Conservation (phyloP, 64 coral and sea anemone species). For the Stylophora pistillata region DNA sequence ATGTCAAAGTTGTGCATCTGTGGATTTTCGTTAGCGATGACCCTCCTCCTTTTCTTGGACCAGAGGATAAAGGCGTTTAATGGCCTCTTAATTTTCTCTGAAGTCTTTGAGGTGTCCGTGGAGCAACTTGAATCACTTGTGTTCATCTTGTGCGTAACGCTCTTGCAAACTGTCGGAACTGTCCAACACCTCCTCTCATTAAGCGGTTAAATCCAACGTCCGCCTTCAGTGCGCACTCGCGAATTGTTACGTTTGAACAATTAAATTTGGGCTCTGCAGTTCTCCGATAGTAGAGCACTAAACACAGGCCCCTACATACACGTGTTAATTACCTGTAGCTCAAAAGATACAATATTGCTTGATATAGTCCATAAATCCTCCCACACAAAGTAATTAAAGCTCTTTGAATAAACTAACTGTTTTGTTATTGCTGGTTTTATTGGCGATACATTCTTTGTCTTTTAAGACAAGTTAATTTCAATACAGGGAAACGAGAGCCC, state of each 20-base stretch:
- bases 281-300: slow-evolving; percentile 54
- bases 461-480: slow-evolving; percentile 80
- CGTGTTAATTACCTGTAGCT: slow-evolving; percentile 86
- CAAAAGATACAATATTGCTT: slow-evolving; percentile 91
- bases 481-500: slow-evolving; percentile 78
- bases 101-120: slow-evolving; percentile 44
- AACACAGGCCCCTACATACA: slow-evolving; percentile 54
- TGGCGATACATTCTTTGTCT: slow-evolving; percentile 92
- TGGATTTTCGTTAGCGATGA: slow-evolving; percentile 92
- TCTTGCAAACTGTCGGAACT: background rate
- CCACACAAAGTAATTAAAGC: slow-evolving; percentile 99
- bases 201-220: background rate
- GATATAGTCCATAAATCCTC: slow-evolving; percentile 93
- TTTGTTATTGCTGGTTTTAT: slow-evolving; percentile 92
- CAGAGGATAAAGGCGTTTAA: slow-evolving; percentile 98
- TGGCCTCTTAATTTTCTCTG: slow-evolving; percentile 97
- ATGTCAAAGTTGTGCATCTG: slow-evolving; percentile 99
- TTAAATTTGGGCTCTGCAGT: slow-evolving; percentile 22
- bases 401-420: slow-evolving; percentile 98
- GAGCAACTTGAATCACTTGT: slow-evolving; percentile 4
- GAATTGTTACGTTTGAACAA: slow-evolving; percentile 44
- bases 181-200: background rate
- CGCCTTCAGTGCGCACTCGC: slow-evolving; percentile 26
- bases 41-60: slow-evolving; percentile 92
- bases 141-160: slow-evolving; percentile 37